Percentiles rank a stretch among this genome's conserved stretches.
Conservation (phyloP, 2,888 invertebrate species). For the Caradrina clavipalpis region DNA sequence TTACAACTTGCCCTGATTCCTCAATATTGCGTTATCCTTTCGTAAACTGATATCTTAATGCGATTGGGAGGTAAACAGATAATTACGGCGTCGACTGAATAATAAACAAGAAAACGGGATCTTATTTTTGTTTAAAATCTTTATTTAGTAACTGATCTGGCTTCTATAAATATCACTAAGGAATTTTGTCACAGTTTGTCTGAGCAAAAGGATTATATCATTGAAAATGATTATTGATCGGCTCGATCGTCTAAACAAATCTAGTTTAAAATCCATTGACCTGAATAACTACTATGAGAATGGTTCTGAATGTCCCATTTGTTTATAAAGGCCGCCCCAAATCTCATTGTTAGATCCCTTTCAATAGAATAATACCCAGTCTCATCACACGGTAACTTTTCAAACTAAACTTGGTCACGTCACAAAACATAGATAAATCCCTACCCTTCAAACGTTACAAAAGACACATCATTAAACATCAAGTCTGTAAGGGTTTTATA, state of each 20-base stretch:
- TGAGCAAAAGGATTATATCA: conserved; percentile 11
- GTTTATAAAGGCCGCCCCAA: conserved; percentile 42
- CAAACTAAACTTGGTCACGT: conserved; percentile 63
- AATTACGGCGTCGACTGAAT: conserved; percentile 35
- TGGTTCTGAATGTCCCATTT: conserved; percentile 45
- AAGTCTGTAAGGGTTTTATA: conserved; percentile 74
- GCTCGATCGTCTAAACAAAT: conserved; percentile 14
- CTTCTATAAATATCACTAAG: background rate
- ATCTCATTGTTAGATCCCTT: conserved; percentile 58
- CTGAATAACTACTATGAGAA: conserved; percentile 27
- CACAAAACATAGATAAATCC: conserved; percentile 64
- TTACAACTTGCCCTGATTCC: conserved; percentile 40
- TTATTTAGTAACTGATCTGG: background rate
- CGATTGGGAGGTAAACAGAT: conserved; percentile 52
- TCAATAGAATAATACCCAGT: conserved; percentile 53
- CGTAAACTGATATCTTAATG: conserved; percentile 52
- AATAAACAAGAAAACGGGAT: conserved; percentile 26
- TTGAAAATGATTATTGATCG: background rate
- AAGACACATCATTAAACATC: conserved; percentile 63
- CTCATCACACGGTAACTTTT: conserved; percentile 59
- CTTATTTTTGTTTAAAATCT: conserved; percentile 18
- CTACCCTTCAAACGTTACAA: conserved; percentile 66
- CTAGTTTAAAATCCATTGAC: conserved; percentile 33
- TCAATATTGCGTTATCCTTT: conserved; percentile 45
- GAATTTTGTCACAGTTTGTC: background rate